Percentiles rank a stretch among this genome's conserved stretches.
Conservation (phyloP, 2,797 vertebrate species). For the Psittacula derbiana region DNA sequence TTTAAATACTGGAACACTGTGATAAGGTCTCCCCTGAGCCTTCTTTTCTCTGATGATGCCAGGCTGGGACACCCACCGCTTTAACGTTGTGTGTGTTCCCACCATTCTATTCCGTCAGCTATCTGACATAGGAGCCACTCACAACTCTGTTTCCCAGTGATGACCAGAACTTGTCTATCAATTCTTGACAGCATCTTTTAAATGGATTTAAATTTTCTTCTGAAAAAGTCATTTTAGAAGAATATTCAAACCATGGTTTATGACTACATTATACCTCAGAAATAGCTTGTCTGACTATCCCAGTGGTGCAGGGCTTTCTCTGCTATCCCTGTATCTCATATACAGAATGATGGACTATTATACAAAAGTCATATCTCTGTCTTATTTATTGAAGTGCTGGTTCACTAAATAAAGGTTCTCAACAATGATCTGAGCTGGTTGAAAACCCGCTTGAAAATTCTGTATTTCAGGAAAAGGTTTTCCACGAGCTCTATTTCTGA, state of each 20-base stretch:
- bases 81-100: neutral
- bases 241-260: neutral
- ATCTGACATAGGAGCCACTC: accelerated
- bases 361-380: constrained; percentile 11
- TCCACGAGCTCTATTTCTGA: constrained; percentile 42
- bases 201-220: neutral
- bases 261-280: neutral
- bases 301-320: neutral
- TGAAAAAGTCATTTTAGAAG: neutral
- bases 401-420: constrained; percentile 33
- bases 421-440: neutral
- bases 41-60: neutral
- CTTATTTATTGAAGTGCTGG: constrained; percentile 23
- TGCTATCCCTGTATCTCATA: neutral
- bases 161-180: neutral
- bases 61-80: neutral
- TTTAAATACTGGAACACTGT: neutral
- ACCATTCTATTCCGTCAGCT: neutral
- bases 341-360: constrained; percentile 10
- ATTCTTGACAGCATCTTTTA: neutral
- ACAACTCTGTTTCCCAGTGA: neutral
- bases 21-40: neutral
- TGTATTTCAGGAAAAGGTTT: constrained; percentile 28
- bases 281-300: neutral
- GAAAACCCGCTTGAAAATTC: constrained; percentile 28